phyloP scores from a whole-genome alignment of 2,888 invertebrate species.

The Nymphalis polychloros region DNA sequence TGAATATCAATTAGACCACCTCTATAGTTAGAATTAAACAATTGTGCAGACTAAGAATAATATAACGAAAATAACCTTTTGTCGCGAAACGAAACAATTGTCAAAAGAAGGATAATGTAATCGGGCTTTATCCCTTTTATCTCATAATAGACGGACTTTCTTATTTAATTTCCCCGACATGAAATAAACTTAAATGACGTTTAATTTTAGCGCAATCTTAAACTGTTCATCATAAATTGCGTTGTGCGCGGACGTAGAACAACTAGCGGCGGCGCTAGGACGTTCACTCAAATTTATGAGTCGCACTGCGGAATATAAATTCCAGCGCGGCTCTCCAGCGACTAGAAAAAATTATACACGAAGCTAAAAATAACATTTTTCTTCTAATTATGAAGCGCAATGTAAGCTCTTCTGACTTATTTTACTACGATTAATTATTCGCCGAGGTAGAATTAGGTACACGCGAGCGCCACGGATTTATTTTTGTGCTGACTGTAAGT shows the following conservation, averaged over 20 bases:
- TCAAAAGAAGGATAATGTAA: background rate
- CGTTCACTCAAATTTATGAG: conserved; percentile 77
- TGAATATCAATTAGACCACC: background rate
- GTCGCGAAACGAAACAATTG: conserved; percentile 1
- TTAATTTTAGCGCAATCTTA: conserved; percentile 51
- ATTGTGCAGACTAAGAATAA: background rate
- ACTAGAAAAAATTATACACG: conserved; percentile 64
- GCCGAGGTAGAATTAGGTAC: conserved; percentile 22
- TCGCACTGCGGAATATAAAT: conserved; percentile 80
- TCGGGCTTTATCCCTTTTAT: background rate
- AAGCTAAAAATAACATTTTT: conserved; percentile 31
- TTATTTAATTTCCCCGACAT: conserved; percentile 6
- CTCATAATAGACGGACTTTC: background rate
- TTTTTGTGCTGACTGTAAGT: background rate
- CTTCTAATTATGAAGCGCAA: conserved; percentile 34
- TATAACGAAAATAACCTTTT: background rate
- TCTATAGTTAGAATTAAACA: background rate
- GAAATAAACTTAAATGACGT: conserved; percentile 2
- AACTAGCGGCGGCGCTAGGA: conserved; percentile 66
- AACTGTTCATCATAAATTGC: conserved; percentile 68
- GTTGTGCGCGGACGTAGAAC: conserved; percentile 64
- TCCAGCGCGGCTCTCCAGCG: conserved; percentile 63
- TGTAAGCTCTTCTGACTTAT: conserved; percentile 20
- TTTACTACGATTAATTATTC: conserved; percentile 16
- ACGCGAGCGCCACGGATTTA: background rate